Conservation (phyloP, 2,113 vertebrate genomes). For the Halcyon senegalensis region DNA sequence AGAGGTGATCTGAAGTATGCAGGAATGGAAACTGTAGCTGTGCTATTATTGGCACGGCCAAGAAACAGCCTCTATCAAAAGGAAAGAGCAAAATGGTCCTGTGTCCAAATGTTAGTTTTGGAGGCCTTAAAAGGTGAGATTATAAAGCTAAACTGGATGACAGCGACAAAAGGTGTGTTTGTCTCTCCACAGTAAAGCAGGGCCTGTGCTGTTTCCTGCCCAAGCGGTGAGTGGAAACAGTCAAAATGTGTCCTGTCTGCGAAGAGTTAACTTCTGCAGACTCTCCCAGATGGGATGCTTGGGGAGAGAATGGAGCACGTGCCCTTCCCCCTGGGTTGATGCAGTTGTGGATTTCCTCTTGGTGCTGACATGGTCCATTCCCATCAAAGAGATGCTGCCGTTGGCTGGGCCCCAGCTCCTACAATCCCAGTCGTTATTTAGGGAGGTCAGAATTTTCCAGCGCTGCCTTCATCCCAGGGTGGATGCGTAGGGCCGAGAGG, state of each 20-base stretch:
- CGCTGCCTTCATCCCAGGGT: background rate
- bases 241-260: background rate
- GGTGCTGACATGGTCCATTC: slow-evolving; percentile 49
- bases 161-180: background rate
- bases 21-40: background rate
- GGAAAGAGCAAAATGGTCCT: background rate
- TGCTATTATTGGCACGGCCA: slow-evolving; percentile 1
- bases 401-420: slow-evolving; percentile 43
- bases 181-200: background rate
- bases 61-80: background rate
- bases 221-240: background rate
- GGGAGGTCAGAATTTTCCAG: slow-evolving; percentile 56
- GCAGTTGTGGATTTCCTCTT: slow-evolving; percentile 63
- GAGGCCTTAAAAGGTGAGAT: background rate
- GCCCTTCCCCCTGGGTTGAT: slow-evolving; percentile 34
- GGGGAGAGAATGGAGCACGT: slow-evolving; percentile 23
- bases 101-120: background rate
- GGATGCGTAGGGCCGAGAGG: background rate
- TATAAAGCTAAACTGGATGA: background rate
- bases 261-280: slow-evolving; percentile 36
- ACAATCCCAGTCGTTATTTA: background rate
- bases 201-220: background rate
- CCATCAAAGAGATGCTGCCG: background rate
- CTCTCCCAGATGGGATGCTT: background rate
- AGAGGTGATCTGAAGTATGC: background rate